Base-by-base conservation (phyloP, 2,888 invertebrate genomes). In the Nebria salina region DNA sequence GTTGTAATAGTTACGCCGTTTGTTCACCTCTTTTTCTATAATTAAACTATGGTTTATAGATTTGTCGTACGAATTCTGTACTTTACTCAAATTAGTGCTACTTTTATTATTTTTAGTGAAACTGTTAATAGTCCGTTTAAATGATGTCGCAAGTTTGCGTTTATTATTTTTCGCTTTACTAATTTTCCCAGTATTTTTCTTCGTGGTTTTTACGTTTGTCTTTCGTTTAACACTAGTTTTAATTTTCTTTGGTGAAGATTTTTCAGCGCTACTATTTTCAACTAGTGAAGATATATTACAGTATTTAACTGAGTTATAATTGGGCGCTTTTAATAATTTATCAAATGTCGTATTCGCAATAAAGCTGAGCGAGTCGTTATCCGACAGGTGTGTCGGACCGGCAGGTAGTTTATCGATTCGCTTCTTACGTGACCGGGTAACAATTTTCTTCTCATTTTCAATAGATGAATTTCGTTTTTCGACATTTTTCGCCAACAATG, bases 321-420 rank as follows among this genome's bases (percentile, higher is more conserved):
- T 64, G 20, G 82, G 43, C 1, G 83, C 83, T 79, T 83, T 84
- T 26, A 84, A 13, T 70, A 87, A 75, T 64, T 84, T 84, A 81
- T 87, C 87, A 83, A 87, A 87, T 6, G 86, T 86, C 34, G 76
- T 41, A 72, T 81, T 81, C 25, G 75, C 42, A 72, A 66, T 76
- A 20, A 81, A 43, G 42, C 76, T 11, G 4, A 81, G 65, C 11
- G 80, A 81, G 76, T 76, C 73, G 15, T 76, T n/a, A 42, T 43
- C 65, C n/a, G 75, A 41, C 54, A 42, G 64, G 65, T 9, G 25
- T 11, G 54, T 20, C n/a, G 54, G 54, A 1, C 41, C 73, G 11
- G 20, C 9, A 43, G 84, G 83, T 20, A 85, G 74, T 66, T 84
- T 84, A 77, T 83, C 83, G 25, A 84, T 80, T 65, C 82, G 66